phyloP scores from a whole-genome alignment of 2,888 invertebrate genomes.

The Carcina quercana region DNA sequence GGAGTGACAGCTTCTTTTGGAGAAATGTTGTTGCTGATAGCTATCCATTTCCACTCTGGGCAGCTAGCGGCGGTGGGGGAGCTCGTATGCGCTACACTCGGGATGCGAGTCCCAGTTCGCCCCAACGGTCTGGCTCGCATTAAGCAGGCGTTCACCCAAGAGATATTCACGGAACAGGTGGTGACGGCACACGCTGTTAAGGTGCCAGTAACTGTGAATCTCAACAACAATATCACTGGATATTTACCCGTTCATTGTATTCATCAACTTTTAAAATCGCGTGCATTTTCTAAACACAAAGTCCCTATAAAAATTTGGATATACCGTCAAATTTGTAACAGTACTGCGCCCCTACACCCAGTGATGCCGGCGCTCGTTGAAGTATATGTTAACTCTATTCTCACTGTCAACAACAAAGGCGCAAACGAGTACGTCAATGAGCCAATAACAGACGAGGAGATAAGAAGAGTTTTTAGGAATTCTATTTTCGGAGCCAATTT shows the following conservation, averaged over 20 bases:
- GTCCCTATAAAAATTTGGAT: slow-evolving; percentile 98
- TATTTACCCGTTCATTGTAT: slow-evolving; percentile 97
- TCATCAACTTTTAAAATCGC: slow-evolving; percentile 93
- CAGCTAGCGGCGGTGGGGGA: slow-evolving; percentile 95
- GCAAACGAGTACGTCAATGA: slow-evolving; percentile 89
- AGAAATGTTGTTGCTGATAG: slow-evolving; percentile 95
- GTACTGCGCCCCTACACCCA: slow-evolving; percentile 93
- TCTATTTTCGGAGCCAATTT: slow-evolving; percentile 85
- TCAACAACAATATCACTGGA: slow-evolving; percentile 92
- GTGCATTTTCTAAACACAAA: slow-evolving; percentile 96
- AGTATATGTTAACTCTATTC: slow-evolving; percentile 94
- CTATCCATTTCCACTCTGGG: slow-evolving; percentile 97
- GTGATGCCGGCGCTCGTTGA: slow-evolving; percentile 94
- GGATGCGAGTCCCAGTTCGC: slow-evolving; percentile 94
- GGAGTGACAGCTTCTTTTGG: slow-evolving; percentile 93
- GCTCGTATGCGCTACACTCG: slow-evolving; percentile 93
- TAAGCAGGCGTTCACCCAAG: slow-evolving; percentile 96
- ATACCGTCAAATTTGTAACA: slow-evolving; percentile 92
- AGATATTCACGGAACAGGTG: slow-evolving; percentile 97
- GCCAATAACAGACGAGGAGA: slow-evolving; percentile 93
- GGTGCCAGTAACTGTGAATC: slow-evolving; percentile 92
- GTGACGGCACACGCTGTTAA: slow-evolving; percentile 97
- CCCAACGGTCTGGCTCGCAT: slow-evolving; percentile 91
- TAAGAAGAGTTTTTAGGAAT: slow-evolving; percentile 86
- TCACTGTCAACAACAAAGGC: slow-evolving; percentile 79